Evolutionary conservation across 2,888 invertebrate species (phyloP).

Genomic region (Autographa gamma): DNA sequence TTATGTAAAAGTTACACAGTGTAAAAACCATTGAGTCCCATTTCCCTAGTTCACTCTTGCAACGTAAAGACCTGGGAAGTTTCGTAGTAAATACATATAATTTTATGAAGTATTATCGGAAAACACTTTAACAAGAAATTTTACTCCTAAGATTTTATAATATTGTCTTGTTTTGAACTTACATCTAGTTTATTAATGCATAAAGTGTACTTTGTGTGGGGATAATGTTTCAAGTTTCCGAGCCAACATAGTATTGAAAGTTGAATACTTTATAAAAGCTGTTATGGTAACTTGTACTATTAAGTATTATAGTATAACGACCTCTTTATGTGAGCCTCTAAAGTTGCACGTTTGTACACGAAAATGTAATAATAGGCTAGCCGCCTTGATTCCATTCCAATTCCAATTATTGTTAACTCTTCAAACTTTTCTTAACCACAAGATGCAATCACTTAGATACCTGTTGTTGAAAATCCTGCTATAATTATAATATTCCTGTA

Average conservation of each 20-base stretch:
- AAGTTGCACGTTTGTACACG: neutral
- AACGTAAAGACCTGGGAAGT: neutral
- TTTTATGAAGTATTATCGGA: neutral
- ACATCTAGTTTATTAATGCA: constrained; percentile 2
- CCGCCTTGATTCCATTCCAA: neutral
- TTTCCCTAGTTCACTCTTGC: too few species aligned
- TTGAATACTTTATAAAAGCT: constrained; percentile 6
- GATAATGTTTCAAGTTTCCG: neutral
- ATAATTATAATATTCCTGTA: too few species aligned
- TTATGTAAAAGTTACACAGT: too few species aligned
- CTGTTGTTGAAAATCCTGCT: too few species aligned
- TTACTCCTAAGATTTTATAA: neutral
- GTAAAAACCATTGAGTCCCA: too few species aligned
- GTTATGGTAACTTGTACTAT: neutral
- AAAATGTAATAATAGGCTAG: constrained; percentile 9
- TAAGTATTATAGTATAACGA: constrained; percentile 12
- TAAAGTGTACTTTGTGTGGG: neutral
- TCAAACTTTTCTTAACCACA: neutral
- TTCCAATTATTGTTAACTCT: neutral
- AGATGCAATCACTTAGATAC: neutral
- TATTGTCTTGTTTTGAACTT: neutral
- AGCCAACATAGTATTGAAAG: neutral
- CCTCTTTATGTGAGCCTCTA: constrained; percentile 16
- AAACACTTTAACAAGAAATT: neutral
- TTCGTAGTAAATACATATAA: neutral